These are phyloP conservation scores for Apostichopus californicus DNA, from an alignment of 35 echinoderm and acorn worm genomes.

Conservation along the genomic window DNA sequence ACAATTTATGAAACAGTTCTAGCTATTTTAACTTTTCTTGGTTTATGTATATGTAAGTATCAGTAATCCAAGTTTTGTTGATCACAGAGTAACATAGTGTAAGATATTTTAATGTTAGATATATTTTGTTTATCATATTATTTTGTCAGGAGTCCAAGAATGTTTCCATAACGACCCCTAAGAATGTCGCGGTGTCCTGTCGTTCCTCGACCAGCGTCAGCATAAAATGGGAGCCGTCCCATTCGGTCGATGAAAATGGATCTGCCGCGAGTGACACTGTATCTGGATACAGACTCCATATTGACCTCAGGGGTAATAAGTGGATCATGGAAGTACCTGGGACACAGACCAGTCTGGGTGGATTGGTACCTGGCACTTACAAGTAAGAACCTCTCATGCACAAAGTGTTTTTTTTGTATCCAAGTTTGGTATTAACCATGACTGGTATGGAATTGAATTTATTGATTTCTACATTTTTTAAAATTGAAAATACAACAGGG, in stretches of 20 bases:
- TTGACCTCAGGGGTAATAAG: conserved; percentile 62
- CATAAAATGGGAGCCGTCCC: conserved; percentile 67
- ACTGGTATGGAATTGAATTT: not conserved
- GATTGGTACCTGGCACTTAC: conserved; percentile 78
- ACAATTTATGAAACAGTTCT: too few species aligned
- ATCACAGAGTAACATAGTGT: too few species aligned
- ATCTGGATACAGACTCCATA: conserved; percentile 73
- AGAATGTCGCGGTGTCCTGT: conserved; percentile 26
- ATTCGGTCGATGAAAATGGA: conserved; percentile 8
- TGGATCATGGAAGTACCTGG: conserved; percentile 72
- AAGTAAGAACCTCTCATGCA: conserved; percentile 49
- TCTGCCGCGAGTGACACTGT: conserved; percentile 23
- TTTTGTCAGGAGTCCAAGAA: too few species aligned
- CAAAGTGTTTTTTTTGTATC: not conserved
- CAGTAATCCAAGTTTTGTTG: too few species aligned
- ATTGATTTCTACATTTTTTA: too few species aligned
- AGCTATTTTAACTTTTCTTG: too few species aligned
- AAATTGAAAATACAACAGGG: too few species aligned
- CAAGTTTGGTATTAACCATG: not conserved
- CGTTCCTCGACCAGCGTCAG: conserved; percentile 77
- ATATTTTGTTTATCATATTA: too few species aligned
- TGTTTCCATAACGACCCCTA: conserved; percentile 32
- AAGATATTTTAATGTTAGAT: too few species aligned
- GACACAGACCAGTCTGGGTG: conserved; percentile 79
- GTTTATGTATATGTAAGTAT: too few species aligned